Evolutionary conservation across 2,113 vertebrate species (phyloP).

Genomic region (Chrysemys picta): DNA sequence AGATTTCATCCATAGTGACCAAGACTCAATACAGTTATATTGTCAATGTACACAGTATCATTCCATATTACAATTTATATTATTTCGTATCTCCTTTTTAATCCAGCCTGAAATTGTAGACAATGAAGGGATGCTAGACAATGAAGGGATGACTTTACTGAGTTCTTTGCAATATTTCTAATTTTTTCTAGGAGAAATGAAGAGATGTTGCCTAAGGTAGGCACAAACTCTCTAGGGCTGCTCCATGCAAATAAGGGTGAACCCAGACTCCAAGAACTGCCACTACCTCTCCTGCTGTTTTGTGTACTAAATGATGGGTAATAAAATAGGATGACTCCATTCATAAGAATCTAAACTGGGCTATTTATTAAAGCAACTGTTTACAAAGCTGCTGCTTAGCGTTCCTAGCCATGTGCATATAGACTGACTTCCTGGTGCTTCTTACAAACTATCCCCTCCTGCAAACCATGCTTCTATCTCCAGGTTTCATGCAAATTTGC

Average conservation of each 20-base stretch:
- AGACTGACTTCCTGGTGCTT: not conserved
- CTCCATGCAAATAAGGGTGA: not conserved
- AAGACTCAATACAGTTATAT: not conserved
- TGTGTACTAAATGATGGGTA: not conserved
- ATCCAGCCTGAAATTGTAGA: not conserved
- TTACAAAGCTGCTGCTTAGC: not conserved
- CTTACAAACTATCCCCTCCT: not conserved
- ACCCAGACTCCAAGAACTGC: not conserved
- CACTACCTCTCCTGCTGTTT: not conserved
- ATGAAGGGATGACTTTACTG: not conserved
- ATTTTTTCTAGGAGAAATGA: not conserved
- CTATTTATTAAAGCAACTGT: not conserved
- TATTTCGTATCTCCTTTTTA: not conserved
- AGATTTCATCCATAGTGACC: not conserved
- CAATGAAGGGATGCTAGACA: not conserved
- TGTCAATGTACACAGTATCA: not conserved
- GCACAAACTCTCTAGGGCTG: not conserved
- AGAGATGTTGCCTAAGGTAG: not conserved
- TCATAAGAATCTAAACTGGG: not conserved
- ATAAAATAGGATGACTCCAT: not conserved
- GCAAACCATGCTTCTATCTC: not conserved
- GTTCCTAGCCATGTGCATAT: not conserved
- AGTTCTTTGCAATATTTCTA: not conserved
- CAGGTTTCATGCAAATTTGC: not conserved
- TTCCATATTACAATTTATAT: not conserved